Base-by-base conservation (phyloP, 1,140 invertebrate species). In the Sarcophaga peregrina region DNA sequence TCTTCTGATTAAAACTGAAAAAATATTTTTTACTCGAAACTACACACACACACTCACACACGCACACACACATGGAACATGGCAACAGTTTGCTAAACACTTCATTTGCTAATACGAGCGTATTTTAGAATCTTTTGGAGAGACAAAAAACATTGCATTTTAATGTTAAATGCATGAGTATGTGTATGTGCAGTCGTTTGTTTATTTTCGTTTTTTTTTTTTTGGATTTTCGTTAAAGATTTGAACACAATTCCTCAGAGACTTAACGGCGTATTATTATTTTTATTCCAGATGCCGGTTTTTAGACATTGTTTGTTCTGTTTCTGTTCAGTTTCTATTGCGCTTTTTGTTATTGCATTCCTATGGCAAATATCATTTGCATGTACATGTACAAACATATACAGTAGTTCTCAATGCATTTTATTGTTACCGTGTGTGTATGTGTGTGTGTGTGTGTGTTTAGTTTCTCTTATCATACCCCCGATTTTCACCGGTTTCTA, bases 271-370 rank as follows among this genome's bases (percentile, higher is more conserved):
- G 17, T 68, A 20, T 68, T 68, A 20, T 68, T 13, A 10, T 68
- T 68, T 37, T 37, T 37, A 37, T 68, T 68, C 62, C n/a, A 68
- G 17, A 68, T 68, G 62, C 17, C 62, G 62, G 62, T 68, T 62
- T 62, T 37, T 37, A 37, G 25, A 37, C 25, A 37, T 37, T n/a
- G n/a, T 37, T 37, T 62, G 10, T 62, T 62, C 13, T 58, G 9
- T 58, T 58, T 9, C 54, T 62, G n/a, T 62, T 62, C n/a, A 15
- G 3, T 13, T 58, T 58, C n/a, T 3, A n/a, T 58, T n/a, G n/a
- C n/a, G 54, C 54, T n/a, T 58, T 58, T 58, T 58, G 54, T 58
- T 62, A 8, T 68, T 68, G 58, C n/a, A 68, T 68, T 68, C 17
- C 58, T 68, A 68, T 68, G 58, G 58, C 58, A 68, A 58, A 58